A percentile compares a stretch with the other conserved stretches of the same genome.
phyloP scores from a whole-genome alignment of 2,888 invertebrate species.

The Aspidiotus destructor region DNA sequence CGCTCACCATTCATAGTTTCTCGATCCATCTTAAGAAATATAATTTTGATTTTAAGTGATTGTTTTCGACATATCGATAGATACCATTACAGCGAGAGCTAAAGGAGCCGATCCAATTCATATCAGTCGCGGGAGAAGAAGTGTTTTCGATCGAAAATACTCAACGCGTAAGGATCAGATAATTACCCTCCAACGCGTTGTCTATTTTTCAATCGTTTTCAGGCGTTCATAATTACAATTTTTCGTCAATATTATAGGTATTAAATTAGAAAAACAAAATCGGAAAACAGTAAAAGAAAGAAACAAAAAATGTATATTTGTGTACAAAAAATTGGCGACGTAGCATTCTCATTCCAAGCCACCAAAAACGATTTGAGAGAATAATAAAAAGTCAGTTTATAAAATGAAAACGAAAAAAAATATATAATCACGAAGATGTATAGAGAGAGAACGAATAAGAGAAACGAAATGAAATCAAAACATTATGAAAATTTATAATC shows the following conservation, averaged over 20 bases:
- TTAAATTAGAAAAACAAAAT: too few relatives aligned
- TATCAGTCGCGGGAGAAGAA: too few relatives aligned
- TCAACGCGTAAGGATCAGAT: neutral
- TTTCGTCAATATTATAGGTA: neutral
- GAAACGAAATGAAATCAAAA: neutral
- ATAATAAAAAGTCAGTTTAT: neutral
- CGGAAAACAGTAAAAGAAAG: neutral
- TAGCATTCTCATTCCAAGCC: neutral
- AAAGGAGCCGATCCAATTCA: too few relatives aligned
- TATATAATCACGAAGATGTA: neutral
- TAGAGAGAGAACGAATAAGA: neutral
- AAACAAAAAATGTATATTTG: neutral
- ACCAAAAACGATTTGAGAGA: neutral
- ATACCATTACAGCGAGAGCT: too few relatives aligned
- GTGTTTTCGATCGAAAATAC: too few relatives aligned
- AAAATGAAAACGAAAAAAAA: neutral
- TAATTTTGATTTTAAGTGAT: too few relatives aligned
- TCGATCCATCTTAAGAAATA: too few relatives aligned
- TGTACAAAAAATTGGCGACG: neutral
- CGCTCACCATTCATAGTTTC: too few relatives aligned
- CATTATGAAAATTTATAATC: neutral
- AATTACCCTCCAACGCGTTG: neutral
- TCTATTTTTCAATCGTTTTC: too few relatives aligned
- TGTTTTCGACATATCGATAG: too few relatives aligned
- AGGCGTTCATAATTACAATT: neutral